Base-by-base conservation (phyloP, 2,888 invertebrate species). In the Bellardia bayeri region DNA sequence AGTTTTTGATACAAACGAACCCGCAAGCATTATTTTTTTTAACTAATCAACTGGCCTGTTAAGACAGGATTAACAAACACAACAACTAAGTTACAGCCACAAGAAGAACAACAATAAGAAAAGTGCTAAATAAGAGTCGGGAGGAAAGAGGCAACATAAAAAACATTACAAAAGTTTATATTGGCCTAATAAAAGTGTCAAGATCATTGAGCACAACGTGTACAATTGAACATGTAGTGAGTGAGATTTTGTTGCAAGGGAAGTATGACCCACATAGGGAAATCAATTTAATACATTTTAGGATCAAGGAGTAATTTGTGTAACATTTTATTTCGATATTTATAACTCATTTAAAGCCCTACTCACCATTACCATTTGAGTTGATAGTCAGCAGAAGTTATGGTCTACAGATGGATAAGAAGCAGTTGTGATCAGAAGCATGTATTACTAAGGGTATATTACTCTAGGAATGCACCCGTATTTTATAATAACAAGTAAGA, bases 181-280 rank as follows among this genome's bases (percentile, higher is more conserved):
- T 87, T 84, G 82, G 68, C 78, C 84, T 82, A 87, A 87, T 87
- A 87, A 87, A 87, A 87, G 85, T 87, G 87, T 85, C 85, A 87
- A 84, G 85, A 85, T 82, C 87, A 85, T 87, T 87, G 82, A 82
- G 78, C 68, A 74, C 23, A 81, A 85, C 80, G 45, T 75, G 37
- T 63, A 68, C 75, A 85, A 75, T 81, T 81, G 56, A 63, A 69
- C 85, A 69, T 80, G 63, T 45, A 54, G 69, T 85, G 68, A 69
- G 61, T 42, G 63, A 64, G 71, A 64, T 71, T 56, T 54, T 45
- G 16, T 2, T 6, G 58, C 5, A 16, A 14, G 75, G 63, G 80
- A 85, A 76, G 85, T 56, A 81, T 33, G 13, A 75, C 33, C 16
- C 11, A 51, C 37, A 37, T 1, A 37, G 0, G 37, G 5, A 37